phyloP scores from a whole-genome alignment of 2,113 vertebrate species.

The Cololabis saira region DNA sequence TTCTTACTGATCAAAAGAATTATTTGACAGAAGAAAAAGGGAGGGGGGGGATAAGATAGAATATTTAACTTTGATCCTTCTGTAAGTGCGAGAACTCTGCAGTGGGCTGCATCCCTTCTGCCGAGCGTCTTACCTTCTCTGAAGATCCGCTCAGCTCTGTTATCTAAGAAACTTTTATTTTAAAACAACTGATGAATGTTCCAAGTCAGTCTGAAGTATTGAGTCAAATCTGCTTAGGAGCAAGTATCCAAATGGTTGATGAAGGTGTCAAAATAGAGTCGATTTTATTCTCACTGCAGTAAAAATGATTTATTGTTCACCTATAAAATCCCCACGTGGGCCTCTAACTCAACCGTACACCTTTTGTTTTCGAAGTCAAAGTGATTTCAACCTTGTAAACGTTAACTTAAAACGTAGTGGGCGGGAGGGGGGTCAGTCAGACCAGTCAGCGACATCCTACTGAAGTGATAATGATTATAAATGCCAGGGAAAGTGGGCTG shows the following conservation, averaged over 20 bases:
- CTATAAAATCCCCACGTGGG: too few relatives aligned
- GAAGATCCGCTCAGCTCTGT: conserved; percentile 18
- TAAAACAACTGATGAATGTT: conserved; percentile 3
- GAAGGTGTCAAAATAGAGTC: conserved; percentile 1
- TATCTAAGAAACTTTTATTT: conserved; percentile 11
- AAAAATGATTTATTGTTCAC: too few relatives aligned
- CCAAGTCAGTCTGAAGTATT: not conserved
- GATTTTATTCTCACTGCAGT: conserved; percentile 1
- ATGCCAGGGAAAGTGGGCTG: too few relatives aligned
- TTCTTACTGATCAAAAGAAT: conserved; percentile 59
- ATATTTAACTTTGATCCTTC: conserved; percentile 5
- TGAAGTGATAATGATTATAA: too few relatives aligned
- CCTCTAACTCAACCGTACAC: too few relatives aligned
- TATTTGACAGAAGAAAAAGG: conserved; percentile 27
- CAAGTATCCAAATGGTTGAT: not conserved
- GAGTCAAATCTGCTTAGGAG: conserved; percentile 5
- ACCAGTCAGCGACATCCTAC: too few relatives aligned
- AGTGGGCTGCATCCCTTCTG: conserved; percentile 3
- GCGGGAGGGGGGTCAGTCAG: too few relatives aligned
- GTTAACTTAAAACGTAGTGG: too few relatives aligned
- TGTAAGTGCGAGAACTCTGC: conserved; percentile 16
- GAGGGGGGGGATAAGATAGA: conserved; percentile 19
- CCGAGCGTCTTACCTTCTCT: not conserved
- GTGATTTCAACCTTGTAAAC: too few relatives aligned
- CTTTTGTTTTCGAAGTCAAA: too few relatives aligned